Conservation (phyloP, 2,797 vertebrate species). For the Gephyroberyx darwinii region DNA sequence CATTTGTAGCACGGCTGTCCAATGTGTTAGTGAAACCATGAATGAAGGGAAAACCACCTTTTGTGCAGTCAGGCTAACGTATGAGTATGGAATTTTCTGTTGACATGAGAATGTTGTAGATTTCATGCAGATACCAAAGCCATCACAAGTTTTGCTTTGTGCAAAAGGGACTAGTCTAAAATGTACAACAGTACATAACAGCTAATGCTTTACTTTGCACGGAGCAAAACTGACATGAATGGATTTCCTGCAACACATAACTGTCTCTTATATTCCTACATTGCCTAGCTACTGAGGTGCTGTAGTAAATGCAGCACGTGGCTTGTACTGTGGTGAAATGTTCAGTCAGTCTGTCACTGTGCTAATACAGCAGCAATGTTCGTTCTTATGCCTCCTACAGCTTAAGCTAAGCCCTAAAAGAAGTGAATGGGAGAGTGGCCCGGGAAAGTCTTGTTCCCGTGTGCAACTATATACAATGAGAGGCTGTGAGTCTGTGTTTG, state of each 20-base stretch:
- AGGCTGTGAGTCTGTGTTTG: conserved; percentile 12
- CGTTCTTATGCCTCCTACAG: conserved; percentile 1
- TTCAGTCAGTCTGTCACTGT: conserved; percentile 4
- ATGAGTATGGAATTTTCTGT: background rate
- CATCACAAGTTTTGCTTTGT: conserved; percentile 40
- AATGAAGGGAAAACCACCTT: conserved; percentile 20
- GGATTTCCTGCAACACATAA: conserved; percentile 7
- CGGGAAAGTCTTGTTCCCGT: conserved; percentile 17
- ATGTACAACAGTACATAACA: conserved; percentile 9
- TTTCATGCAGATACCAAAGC: conserved; percentile 14
- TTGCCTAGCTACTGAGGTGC: conserved; percentile 5
- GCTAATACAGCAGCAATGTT: conserved; percentile 3
- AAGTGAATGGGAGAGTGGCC: background rate
- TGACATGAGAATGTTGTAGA: background rate
- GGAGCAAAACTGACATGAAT: conserved; percentile 9
- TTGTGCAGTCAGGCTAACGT: conserved; percentile 47
- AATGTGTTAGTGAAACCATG: conserved; percentile 13
- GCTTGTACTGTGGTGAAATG: conserved; percentile 20
- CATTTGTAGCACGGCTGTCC: conserved; percentile 44
- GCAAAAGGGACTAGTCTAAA: conserved; percentile 23
- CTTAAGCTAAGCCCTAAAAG: conserved; percentile 9
- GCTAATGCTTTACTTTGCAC: conserved; percentile 41
- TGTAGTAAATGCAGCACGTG: conserved; percentile 7
- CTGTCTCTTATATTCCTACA: background rate
- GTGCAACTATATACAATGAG: conserved; percentile 24